These are phyloP conservation scores for Drosophila affinis DNA, from an alignment of 2,888 invertebrate species.

Conservation along the genomic window DNA sequence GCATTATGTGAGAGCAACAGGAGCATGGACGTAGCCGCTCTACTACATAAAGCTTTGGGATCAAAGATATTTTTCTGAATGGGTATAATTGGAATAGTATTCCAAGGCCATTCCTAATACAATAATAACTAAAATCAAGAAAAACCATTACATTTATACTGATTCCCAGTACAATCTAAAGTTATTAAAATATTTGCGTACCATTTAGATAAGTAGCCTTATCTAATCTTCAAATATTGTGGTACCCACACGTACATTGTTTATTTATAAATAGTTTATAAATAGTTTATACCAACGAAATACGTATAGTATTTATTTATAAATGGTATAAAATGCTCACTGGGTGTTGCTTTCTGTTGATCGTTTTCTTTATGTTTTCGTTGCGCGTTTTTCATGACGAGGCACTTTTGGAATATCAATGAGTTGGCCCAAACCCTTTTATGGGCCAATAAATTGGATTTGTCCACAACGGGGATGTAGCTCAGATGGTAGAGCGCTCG, in stretches of 20 bases:
- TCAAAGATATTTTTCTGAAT: not conserved
- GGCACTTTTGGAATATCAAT: slow-evolving; percentile 38
- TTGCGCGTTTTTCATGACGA: slow-evolving; percentile 21
- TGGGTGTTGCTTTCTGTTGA: slow-evolving; percentile 9
- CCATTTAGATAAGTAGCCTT: slow-evolving; percentile 12
- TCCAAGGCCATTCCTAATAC: not conserved
- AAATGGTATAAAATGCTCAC: slow-evolving; percentile 21
- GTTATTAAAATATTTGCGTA: not conserved
- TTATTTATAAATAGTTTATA: slow-evolving; percentile 20
- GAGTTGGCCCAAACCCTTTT: slow-evolving; percentile 20
- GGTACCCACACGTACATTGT: not conserved
- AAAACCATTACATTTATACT: not conserved
- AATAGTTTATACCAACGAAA: slow-evolving; percentile 37
- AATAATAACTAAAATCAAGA: not conserved
- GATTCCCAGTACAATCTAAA: not conserved
- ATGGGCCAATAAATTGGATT: slow-evolving; percentile 18
- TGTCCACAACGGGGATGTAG: slow-evolving; percentile 81
- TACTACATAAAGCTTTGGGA: too few species aligned
- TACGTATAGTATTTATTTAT: slow-evolving; percentile 49
- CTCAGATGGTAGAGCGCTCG: slow-evolving; percentile 85
- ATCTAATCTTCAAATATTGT: slow-evolving; percentile 19
- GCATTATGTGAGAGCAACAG: too few species aligned
- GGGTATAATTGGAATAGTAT: not conserved
- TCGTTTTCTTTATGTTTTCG: not conserved
- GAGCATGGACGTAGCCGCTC: too few species aligned